phyloP scores from a whole-genome alignment of 2,888 invertebrate genomes.

The Auanema freiburgensis region DNA sequence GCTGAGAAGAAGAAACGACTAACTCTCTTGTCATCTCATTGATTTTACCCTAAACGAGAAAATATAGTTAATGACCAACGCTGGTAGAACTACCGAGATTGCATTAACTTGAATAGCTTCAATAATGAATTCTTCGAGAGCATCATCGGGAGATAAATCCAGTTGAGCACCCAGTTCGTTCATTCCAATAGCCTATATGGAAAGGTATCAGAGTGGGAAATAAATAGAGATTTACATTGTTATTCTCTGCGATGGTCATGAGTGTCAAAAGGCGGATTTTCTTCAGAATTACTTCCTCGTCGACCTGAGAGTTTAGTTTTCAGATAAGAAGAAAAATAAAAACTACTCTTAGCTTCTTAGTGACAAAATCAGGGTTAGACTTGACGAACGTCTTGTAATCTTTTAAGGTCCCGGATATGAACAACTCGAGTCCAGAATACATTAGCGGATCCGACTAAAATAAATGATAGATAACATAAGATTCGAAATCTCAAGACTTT shows the following conservation, averaged over 20 bases:
- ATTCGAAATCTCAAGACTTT: slow-evolving; percentile 21
- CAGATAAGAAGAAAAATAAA: slow-evolving; percentile 11
- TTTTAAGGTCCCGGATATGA: slow-evolving; percentile 50
- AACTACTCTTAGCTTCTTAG: slow-evolving; percentile 65
- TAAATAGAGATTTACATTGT: slow-evolving; percentile 66
- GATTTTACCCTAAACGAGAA: slow-evolving; percentile 59
- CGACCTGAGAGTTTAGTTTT: slow-evolving; percentile 37
- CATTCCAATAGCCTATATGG: slow-evolving; percentile 80
- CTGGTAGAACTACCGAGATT: slow-evolving; percentile 52
- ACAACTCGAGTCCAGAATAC: slow-evolving; percentile 52
- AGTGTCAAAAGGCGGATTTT: slow-evolving; percentile 95
- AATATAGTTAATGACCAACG: background rate
- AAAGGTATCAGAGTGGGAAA: background rate
- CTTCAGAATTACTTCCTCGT: slow-evolving; percentile 65
- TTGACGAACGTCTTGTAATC: slow-evolving; percentile 31
- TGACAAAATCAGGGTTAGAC: slow-evolving; percentile 82
- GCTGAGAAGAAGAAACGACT: slow-evolving; percentile 51
- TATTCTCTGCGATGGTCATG: slow-evolving; percentile 93
- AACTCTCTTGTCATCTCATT: slow-evolving; percentile 54
- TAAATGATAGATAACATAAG: background rate
- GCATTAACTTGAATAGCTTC: slow-evolving; percentile 72
- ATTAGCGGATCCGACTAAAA: slow-evolving; percentile 49
- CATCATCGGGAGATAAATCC: slow-evolving; percentile 77
- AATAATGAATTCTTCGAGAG: slow-evolving; percentile 94
- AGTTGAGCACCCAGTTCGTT: slow-evolving; percentile 84